Base-by-base conservation (phyloP, 2,888 invertebrate species). In the Lordiphosa fenestrarum region DNA sequence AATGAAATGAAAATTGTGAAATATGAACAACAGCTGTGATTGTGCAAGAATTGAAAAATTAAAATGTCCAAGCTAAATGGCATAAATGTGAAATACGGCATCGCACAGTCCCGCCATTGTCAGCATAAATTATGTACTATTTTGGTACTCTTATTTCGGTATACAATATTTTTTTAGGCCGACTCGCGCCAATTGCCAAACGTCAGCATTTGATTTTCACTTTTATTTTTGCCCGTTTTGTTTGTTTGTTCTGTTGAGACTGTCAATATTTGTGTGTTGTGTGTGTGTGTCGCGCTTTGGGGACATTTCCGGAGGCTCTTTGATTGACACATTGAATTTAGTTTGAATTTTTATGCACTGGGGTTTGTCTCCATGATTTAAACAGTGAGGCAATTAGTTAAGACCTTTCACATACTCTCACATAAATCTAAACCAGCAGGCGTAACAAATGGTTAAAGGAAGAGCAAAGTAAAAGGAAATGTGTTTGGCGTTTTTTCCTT, bases 11-110 rank as follows among this genome's bases (percentile, higher is more conserved):
- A 63, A 62, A 49, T 37, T 6, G 33, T 39, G 39, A 66, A 39
- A 36, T 49, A 59, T 41, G 25, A 61, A 61, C 57, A 82, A 61
- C 66, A 62, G 71, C 71, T 78, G 73, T 42, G 50, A 19, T 37
- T 50, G 33, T 47, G 51, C 30, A 13, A 44, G 33, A 33, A 44
- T 44, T 44, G 37, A 48, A 46, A 61, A 73, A 81, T 76, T 73
- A 61, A 84, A 81, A 82, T 76, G 69, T 42, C 51, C 56, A 81
- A 82, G 73, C 85, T 82, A 76, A 84, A 30, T 30, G 9, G 21
- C 6, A 38, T 13, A 7, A 36, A 6, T 15, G 21, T 39, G 4
- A 19, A 25, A 10, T 33, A n/a, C 40, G 30, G 23, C 19, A 54
- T 46, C 25, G 25, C 6, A 25, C 25, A 6, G 25, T 37, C 57